Evolutionary conservation across 2,888 invertebrate genomes (phyloP).

Genomic region (Lepidonotus clava): DNA sequence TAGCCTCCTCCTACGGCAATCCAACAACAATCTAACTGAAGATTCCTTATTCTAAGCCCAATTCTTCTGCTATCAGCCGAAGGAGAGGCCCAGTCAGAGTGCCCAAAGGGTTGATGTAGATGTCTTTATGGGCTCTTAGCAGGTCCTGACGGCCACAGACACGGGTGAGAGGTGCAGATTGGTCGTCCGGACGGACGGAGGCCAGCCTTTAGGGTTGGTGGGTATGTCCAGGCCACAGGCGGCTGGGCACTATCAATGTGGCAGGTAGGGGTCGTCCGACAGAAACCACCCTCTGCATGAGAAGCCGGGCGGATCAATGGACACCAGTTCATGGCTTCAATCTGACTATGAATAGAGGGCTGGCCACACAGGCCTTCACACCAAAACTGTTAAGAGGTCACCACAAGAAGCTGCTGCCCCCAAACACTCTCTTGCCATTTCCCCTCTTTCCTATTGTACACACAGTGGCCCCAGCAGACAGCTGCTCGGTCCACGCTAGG

Average conservation of each 20-base stretch:
- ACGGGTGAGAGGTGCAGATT: neutral
- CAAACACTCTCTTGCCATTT: too few species aligned
- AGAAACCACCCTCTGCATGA: neutral
- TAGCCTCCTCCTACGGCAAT: too few species aligned
- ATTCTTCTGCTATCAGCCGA: too few species aligned
- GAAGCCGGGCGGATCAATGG: slow-evolving; percentile 19
- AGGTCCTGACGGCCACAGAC: too few species aligned
- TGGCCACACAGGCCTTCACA: neutral
- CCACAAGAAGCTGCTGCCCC: neutral
- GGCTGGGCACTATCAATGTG: neutral
- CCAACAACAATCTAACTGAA: too few species aligned
- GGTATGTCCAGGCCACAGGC: neutral
- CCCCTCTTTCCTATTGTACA: too few species aligned
- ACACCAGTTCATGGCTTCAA: slow-evolving; percentile 7
- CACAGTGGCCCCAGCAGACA: too few species aligned
- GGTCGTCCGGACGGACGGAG: neutral
- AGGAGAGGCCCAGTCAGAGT: neutral
- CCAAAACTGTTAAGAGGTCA: slow-evolving; percentile 26
- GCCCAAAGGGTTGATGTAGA: neutral
- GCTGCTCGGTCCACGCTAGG: neutral
- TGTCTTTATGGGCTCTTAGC: neutral
- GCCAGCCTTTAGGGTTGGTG: neutral
- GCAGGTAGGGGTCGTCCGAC: neutral
- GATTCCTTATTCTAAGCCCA: too few species aligned
- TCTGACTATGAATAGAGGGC: slow-evolving; percentile 10